Evolutionary conservation across 2,888 invertebrate species (phyloP).

Genomic region (Chymomyza procnemis): DNA sequence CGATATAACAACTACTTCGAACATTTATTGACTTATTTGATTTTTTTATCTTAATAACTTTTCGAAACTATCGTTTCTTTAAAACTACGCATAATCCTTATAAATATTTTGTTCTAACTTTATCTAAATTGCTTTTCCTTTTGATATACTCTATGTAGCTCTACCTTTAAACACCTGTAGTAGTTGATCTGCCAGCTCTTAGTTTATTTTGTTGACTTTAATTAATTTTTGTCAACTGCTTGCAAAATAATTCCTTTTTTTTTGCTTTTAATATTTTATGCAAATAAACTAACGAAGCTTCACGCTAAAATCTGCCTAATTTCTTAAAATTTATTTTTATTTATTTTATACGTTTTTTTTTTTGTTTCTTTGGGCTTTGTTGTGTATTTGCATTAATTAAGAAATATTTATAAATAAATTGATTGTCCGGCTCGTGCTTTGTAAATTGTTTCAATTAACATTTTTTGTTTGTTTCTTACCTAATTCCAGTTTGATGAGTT

Average conservation of each 20-base stretch:
- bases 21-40: no score
- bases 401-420: slow-evolving; percentile 63
- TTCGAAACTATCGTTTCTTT: no score
- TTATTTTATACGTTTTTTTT: background rate
- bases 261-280: slow-evolving; percentile 25
- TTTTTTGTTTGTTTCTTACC: slow-evolving; percentile 22
- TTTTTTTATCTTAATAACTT: no score
- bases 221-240: background rate
- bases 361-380: slow-evolving; percentile 5
- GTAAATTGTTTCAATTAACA: slow-evolving; percentile 43
- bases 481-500: slow-evolving; percentile 53
- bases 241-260: slow-evolving; percentile 1
- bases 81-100: no score
- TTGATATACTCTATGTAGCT: no score
- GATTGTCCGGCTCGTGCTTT: slow-evolving; percentile 50
- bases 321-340: slow-evolving; percentile 33
- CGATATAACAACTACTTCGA: no score
- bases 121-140: no score
- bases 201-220: background rate
- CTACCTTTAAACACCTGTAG: no score
- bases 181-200: background rate
- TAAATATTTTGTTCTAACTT: no score
- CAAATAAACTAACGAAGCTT: slow-evolving; percentile 26
- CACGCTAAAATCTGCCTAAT: background rate
- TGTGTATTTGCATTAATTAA: slow-evolving; percentile 65